phyloP scores from a whole-genome alignment of 1,140 invertebrate genomes.

The Pectinophora gossypiella region DNA sequence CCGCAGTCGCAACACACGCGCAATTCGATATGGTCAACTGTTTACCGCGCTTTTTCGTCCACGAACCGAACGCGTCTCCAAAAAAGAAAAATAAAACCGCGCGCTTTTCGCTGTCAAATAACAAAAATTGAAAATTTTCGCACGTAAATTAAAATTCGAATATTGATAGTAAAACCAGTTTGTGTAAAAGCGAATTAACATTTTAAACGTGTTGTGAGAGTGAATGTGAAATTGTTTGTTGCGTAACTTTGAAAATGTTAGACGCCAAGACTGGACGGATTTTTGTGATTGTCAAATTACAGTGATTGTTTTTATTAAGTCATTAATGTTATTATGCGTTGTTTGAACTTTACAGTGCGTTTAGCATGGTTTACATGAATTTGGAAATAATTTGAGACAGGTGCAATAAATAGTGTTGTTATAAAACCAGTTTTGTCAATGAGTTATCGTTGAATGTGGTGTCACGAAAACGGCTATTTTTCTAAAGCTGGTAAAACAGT shows the following conservation, averaged over 20 bases:
- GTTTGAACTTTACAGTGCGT: too few species aligned
- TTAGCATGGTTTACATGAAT: too few species aligned
- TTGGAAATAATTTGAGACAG: too few species aligned
- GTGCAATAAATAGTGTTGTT: too few species aligned
- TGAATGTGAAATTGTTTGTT: conserved; percentile 64
- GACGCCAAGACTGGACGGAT: background rate
- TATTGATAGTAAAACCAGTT: conserved; percentile 36
- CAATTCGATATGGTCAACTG: conserved; percentile 71
- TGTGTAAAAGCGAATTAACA: conserved; percentile 67
- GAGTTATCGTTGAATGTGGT: too few species aligned
- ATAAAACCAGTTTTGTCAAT: too few species aligned
- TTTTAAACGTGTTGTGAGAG: conserved; percentile 50
- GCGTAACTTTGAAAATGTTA: conserved; percentile 40
- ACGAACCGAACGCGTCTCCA: too few species aligned
- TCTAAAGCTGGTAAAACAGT: too few species aligned
- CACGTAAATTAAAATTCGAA: background rate
- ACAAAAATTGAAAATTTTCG: background rate
- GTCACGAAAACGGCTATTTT: too few species aligned
- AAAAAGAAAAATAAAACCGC: background rate
- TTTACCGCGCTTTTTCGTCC: conserved; percentile 26
- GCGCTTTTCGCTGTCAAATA: background rate
- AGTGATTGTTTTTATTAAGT: background rate
- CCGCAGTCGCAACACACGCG: conserved; percentile 60
- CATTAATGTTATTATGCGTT: background rate
- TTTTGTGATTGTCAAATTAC: background rate